Evolutionary conservation across 2,797 vertebrate species (phyloP).

Genomic region (Chromis chromis): DNA sequence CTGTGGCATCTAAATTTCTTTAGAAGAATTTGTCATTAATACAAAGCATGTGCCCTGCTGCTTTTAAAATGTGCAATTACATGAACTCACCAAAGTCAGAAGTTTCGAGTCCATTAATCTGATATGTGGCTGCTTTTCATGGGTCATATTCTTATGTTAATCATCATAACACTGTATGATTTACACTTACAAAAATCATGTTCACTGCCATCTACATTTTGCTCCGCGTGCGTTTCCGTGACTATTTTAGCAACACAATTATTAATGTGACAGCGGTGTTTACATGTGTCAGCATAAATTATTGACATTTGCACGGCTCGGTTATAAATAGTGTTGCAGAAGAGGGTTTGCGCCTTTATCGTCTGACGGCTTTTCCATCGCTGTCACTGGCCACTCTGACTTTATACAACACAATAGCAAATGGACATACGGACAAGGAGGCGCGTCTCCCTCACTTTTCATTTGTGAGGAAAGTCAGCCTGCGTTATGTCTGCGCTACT

Average conservation of each 20-base stretch:
- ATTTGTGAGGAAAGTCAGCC: constrained; percentile 32
- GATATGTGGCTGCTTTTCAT: not conserved
- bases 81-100: constrained; percentile 13
- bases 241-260: constrained; percentile 72
- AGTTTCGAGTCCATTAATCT: constrained; percentile 13
- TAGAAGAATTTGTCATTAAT: constrained; percentile 64
- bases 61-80: constrained; percentile 34
- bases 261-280: constrained; percentile 78
- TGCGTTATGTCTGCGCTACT: constrained; percentile 5
- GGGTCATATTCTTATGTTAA: not conserved
- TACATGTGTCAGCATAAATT: constrained; percentile 81
- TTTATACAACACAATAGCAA: constrained; percentile 38
- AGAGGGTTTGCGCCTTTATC: constrained; percentile 59
- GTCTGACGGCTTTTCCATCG: constrained; percentile 64
- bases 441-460: constrained; percentile 47
- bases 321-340: constrained; percentile 76
- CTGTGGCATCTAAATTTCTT: constrained; percentile 70
- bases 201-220: constrained; percentile 28
- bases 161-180: constrained; percentile 19
- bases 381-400: constrained; percentile 49
- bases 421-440: constrained; percentile 45
- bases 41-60: constrained; percentile 35
- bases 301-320: constrained; percentile 73
- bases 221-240: constrained; percentile 48
- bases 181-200: constrained; percentile 14